Evolutionary conservation across 1,140 invertebrate genomes (phyloP), one percentile per base, ranked within the genome.

Genomic region (Eriosoma lanigerum): DNA sequence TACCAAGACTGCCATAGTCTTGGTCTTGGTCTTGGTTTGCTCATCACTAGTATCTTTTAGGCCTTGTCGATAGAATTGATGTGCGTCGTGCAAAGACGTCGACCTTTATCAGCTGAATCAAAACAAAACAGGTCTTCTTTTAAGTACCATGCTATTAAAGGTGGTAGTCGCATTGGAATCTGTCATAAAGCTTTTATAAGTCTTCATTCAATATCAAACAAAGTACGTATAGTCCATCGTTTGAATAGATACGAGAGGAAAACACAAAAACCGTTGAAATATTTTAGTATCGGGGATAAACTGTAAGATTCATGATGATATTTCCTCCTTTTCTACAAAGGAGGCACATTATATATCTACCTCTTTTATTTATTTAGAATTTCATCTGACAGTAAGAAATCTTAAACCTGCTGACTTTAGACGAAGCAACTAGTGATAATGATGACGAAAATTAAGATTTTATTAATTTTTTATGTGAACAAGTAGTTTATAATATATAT

Each of bases 111-210:
- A 0, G 29, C 26, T 15, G 15, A 62, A 62, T 56, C 58, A 62
- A 62, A 32, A 5, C 58, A 62, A 62, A 62, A 62, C 58, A 32
- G 26, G 58, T 62, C 26, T 62, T 62, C 58, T 62, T 62, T 62
- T 62, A 62, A 62, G 6, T 62, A 62, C 5, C 32, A 32, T 62
- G 26, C 58, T 62, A 62, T 62, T 10, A 62, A 29, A 62, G 17
- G 6, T 29, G 26, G 3, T 62, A 62, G 26, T 62, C 26, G 26
- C 19, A 17, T 62, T 62, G 58, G 32, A 62, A 15, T 62, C 12
- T 62, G 58, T 32, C 26, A 26, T 32, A 62, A 62, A 62, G 26
- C 15, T 29, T 62, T 62, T 19, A 24, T 62, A 8, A 62, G 26
- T 19, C 58, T 29, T 8, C 26, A 62, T 32, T 62, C 58, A 62